phyloP scores from a whole-genome alignment of 1,140 invertebrate species.

The Bombus confusus region DNA sequence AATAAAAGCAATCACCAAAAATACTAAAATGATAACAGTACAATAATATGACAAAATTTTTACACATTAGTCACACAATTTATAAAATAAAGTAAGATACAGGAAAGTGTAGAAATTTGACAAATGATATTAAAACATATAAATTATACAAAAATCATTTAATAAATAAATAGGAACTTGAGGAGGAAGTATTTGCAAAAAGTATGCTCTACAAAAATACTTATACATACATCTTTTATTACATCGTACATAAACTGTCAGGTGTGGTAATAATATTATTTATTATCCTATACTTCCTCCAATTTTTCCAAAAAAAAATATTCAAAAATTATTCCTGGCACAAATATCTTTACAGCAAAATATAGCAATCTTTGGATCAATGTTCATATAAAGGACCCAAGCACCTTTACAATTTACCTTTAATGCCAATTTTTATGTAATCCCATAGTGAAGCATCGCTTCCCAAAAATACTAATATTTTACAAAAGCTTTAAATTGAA shows the following conservation, averaged over 20 bases:
- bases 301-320: slow-evolving; percentile 29
- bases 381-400: slow-evolving; percentile 57
- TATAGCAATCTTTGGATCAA: slow-evolving; percentile 28
- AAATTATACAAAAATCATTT: slow-evolving; percentile 11
- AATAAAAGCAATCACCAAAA: slow-evolving; percentile 45
- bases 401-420: slow-evolving; percentile 55
- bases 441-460: slow-evolving; percentile 56
- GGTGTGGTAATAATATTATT: not conserved
- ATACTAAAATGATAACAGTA: slow-evolving; percentile 3
- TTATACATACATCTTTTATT: not conserved
- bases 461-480: slow-evolving; percentile 59
- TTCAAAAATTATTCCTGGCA: slow-evolving; percentile 41
- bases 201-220: not conserved
- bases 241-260: not conserved
- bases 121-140: slow-evolving; percentile 23
- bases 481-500: slow-evolving; percentile 35
- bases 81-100: not conserved
- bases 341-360: slow-evolving; percentile 52
- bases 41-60: not conserved
- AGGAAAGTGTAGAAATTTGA: slow-evolving; percentile 12
- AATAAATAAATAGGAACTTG: slow-evolving; percentile 24
- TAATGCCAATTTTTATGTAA: slow-evolving; percentile 36
- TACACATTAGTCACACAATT: not conserved
- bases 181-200: slow-evolving; percentile 34
- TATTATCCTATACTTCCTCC: slow-evolving; percentile 21